Percentiles rank a stretch among this genome's conserved stretches.
Evolutionary conservation across 1,140 invertebrate genomes (phyloP).

Genomic region (Amyelois transitella): DNA sequence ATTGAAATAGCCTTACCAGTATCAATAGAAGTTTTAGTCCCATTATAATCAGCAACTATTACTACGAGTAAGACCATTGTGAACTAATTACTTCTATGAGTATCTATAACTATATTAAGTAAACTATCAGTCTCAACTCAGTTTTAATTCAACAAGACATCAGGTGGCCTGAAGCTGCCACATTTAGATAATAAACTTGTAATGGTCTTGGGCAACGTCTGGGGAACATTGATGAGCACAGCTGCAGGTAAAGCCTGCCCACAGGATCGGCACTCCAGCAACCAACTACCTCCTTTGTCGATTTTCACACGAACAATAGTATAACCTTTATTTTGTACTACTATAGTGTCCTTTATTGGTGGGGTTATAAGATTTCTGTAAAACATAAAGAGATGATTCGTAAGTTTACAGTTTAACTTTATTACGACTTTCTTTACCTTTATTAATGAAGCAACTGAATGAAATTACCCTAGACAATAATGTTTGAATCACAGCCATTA

Average conservation of each 20-base stretch:
- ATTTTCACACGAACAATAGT: slow-evolving; percentile 70
- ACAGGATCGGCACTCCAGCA: slow-evolving; percentile 68
- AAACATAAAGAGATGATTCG: too few species aligned
- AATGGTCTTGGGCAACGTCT: slow-evolving; percentile 53
- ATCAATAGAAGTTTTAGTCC: too few species aligned
- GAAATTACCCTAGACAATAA: too few species aligned
- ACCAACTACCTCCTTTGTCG: slow-evolving; percentile 71
- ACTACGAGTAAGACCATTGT: background rate
- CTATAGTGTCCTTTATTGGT: slow-evolving; percentile 21
- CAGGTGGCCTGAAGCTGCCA: slow-evolving; percentile 64
- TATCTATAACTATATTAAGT: background rate
- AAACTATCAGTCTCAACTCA: slow-evolving; percentile 13
- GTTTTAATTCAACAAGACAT: slow-evolving; percentile 59
- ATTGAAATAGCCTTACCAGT: too few species aligned
- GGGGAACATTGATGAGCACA: slow-evolving; percentile 56
- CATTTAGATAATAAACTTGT: slow-evolving; percentile 60
- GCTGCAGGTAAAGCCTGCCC: slow-evolving; percentile 56
- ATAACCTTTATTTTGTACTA: slow-evolving; percentile 76
- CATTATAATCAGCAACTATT: too few species aligned
- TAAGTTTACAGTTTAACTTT: too few species aligned
- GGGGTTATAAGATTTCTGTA: slow-evolving; percentile 62
- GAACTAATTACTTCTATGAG: background rate
- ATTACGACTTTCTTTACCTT: background rate
- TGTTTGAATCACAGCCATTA: background rate
- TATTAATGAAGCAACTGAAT: too few species aligned